Conservation (phyloP, 1,140 invertebrate species). For the Marisa cornuarietis region DNA sequence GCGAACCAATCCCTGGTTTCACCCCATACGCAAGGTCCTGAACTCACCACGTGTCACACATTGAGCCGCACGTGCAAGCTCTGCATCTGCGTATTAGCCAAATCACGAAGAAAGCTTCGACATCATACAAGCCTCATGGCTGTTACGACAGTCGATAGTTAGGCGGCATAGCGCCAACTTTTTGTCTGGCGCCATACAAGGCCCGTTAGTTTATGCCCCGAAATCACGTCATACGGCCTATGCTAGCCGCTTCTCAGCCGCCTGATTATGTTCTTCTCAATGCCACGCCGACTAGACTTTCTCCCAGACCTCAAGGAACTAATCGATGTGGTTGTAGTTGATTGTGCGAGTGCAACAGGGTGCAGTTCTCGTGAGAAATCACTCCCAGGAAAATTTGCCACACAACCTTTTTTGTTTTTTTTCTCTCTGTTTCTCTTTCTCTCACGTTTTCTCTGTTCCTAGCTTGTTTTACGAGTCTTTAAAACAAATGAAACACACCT, state of each 20-base stretch:
- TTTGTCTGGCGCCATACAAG: constrained; percentile 14
- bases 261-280: not conserved
- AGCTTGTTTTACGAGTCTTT: not conserved
- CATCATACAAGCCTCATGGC: not conserved
- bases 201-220: constrained; percentile 15
- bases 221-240: constrained; percentile 19
- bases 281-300: not conserved
- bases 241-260: not conserved
- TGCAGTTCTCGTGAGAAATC: not conserved
- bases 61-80: not conserved
- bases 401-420: constrained; percentile 9
- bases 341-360: not conserved
- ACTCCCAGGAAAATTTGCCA: not conserved
- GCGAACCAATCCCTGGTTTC: not conserved
- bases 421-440: constrained; percentile 30
- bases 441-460: constrained; percentile 4
- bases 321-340: not conserved
- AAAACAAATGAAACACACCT: no score
- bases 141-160: constrained; percentile 1
- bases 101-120: constrained; percentile 3
- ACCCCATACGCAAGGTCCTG: not conserved
- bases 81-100: constrained; percentile 16
- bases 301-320: not conserved
- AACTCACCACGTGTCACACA: not conserved
- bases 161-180: constrained; percentile 20